Evolutionary conservation across 2,113 vertebrate genomes (phyloP).

Genomic region (Prietella phreatophila): DNA sequence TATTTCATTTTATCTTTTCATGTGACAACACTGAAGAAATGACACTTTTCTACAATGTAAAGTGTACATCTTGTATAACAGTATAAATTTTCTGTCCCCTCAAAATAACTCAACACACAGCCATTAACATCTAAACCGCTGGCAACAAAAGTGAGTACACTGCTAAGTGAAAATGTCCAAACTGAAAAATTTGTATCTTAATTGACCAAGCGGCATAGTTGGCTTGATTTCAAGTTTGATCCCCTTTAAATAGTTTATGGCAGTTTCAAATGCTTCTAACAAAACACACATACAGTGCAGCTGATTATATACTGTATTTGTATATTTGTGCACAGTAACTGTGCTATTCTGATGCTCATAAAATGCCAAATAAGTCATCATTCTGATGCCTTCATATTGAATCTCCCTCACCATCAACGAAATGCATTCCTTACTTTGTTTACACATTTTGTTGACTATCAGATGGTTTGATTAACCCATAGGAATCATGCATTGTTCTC

Average conservation of each 20-base stretch:
- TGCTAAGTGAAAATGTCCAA: too few relatives aligned
- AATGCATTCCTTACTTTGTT: neutral
- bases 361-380: neutral
- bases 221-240: neutral
- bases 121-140: too few relatives aligned
- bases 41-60: too few relatives aligned
- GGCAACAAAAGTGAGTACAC: too few relatives aligned
- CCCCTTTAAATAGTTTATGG: neutral
- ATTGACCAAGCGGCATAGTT: neutral
- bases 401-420: neutral
- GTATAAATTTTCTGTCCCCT: too few relatives aligned
- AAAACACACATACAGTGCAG: neutral
- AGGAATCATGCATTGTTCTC: neutral
- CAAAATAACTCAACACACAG: too few relatives aligned
- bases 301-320: neutral
- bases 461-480: neutral
- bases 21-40: too few relatives aligned
- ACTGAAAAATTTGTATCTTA: neutral
- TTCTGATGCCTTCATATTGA: neutral
- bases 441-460: neutral
- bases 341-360: neutral
- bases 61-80: too few relatives aligned
- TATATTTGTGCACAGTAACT: neutral
- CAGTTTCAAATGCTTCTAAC: neutral
- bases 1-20: too few relatives aligned